Evolutionary conservation across 2,797 vertebrate species (phyloP), one percentile per base, ranked within the genome.

Genomic region (Choloepus didactylus): DNA sequence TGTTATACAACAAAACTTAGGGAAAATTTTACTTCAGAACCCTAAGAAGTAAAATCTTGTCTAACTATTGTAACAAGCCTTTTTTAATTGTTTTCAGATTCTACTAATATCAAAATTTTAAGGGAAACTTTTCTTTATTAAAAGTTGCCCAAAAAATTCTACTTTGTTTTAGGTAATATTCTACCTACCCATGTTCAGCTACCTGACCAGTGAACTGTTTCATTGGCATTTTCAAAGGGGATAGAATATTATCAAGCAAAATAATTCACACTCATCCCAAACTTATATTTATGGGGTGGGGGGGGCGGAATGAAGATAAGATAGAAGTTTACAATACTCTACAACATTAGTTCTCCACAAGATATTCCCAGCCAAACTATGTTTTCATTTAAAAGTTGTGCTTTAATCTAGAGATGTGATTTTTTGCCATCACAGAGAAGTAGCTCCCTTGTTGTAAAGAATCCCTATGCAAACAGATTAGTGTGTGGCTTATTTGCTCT

Each of bases 21-120:
- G 92, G 27, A 95, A 87, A 97, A 8, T 7, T 44, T 91, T 92
- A 81, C 9, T 70, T 93, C 56, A 96, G 94, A 97, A 97, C 80
- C 18, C 72, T 21, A 89, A 59, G 44, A 0, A 95, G 18, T 31
- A 94, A 41, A 38, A 60, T 70, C 7, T 97, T 73, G 95, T 97
- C 76, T 95, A 62, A 31, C 31, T 91, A 51, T 27, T 90, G 18
- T 46, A 96, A 97, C 94, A 88, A 72, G 9, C 60, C 67, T 38
- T 66, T 93, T 95, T 98, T 90, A 59, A 72, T 95, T 97, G 1
- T 23, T 91, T 96, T 96, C 95, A 38, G 10, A 93, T 96, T 97
- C n/a, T 72, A 95, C 60, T 89, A 95, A 95, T 87, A 87, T 10
- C 12, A 95, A 85, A 70, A 95, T 89, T 41, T 31, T 73, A 82